phyloP scores from a whole-genome alignment of 2,113 vertebrate genomes.

The Talpa occidentalis region DNA sequence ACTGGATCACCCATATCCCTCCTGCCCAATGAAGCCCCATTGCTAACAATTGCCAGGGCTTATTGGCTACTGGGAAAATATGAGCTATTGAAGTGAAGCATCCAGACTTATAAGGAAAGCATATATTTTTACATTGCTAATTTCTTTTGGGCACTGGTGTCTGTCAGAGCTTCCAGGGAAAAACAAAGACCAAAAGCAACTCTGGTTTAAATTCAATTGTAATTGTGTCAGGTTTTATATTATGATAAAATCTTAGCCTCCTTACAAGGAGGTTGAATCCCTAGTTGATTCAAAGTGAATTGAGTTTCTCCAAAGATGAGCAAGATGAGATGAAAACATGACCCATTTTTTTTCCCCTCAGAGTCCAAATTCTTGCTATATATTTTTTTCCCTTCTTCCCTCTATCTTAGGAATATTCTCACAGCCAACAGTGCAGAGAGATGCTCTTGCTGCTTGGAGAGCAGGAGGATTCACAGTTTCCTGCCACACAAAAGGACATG shows the following conservation, averaged over 20 bases:
- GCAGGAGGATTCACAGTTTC: slow-evolving; percentile 20
- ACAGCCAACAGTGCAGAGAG: neutral
- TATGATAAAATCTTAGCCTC: slow-evolving; percentile 62
- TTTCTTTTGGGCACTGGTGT: slow-evolving; percentile 31
- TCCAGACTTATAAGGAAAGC: neutral
- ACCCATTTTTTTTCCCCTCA: slow-evolving; percentile 51
- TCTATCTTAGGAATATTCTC: slow-evolving; percentile 3
- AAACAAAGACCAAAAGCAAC: slow-evolving; percentile 55
- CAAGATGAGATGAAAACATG: slow-evolving; percentile 37
- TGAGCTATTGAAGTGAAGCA: neutral
- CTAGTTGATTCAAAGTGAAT: slow-evolving; percentile 60
- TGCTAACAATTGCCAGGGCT: neutral
- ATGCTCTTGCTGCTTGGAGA: neutral
- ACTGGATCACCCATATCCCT: neutral
- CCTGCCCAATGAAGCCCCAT: neutral
- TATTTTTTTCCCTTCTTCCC: neutral
- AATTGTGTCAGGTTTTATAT: slow-evolving; percentile 66
- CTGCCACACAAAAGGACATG: neutral
- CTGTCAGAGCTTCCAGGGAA: slow-evolving; percentile 27
- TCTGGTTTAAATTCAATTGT: slow-evolving; percentile 56
- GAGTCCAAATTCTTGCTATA: slow-evolving; percentile 15
- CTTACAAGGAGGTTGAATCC: slow-evolving; percentile 66
- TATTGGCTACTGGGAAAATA: neutral
- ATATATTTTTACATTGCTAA: slow-evolving; percentile 40
- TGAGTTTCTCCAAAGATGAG: slow-evolving; percentile 62